Base-by-base conservation (phyloP, 2,797 vertebrate genomes). In the Limnodromus scolopaceus region DNA sequence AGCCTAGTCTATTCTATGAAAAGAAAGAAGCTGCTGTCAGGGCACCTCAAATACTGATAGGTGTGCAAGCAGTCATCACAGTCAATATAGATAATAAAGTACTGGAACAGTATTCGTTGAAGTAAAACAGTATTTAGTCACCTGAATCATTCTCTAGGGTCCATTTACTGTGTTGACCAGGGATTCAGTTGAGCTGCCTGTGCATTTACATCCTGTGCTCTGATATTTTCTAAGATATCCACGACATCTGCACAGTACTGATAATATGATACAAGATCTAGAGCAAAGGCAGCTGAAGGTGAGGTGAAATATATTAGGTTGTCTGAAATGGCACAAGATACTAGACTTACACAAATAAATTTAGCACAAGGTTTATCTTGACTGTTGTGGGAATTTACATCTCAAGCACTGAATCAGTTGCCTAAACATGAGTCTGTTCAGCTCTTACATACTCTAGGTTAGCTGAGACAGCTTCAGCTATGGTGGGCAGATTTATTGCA, bases 211-310 rank as follows among this genome's bases (percentile, higher is more conserved):
- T 17, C 13, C 25, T 54, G 4, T 64, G 22, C 1, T 68, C 10
- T 23, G 34, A 15, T 43, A 38, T 11, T 54, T 81, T 39, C 54
- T 80, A 39, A 61, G 34, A 48, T 12, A 39, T 39, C 32, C 28
- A n/a, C 72, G 48, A 48, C 3, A 32, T 32, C 7, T 0, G 0
- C 34, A 77, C 8, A 38, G 13, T 17, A 19, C 11, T 64, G 22
- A 36, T 53, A 68, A 63, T 19, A 22, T 2, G 20, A 46, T 64
- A 58, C 7, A 60, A 19, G 23, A 65, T 43, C 10, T 43, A 41
- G 30, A 58, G 22, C 11, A 75, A 11, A 57, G 15, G 25, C 19
- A 85, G 16, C 6, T 60, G 51, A 64, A 60, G 19, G 19, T 48
- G 36, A 64, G 20, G 11, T 53, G 38, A 75, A 89, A 84, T 64